Percentiles rank a stretch among this genome's conserved stretches.
These are phyloP conservation scores for Phalanger gymnotis DNA, from an alignment of 2,797 vertebrate genomes.

Conservation along the genomic window DNA sequence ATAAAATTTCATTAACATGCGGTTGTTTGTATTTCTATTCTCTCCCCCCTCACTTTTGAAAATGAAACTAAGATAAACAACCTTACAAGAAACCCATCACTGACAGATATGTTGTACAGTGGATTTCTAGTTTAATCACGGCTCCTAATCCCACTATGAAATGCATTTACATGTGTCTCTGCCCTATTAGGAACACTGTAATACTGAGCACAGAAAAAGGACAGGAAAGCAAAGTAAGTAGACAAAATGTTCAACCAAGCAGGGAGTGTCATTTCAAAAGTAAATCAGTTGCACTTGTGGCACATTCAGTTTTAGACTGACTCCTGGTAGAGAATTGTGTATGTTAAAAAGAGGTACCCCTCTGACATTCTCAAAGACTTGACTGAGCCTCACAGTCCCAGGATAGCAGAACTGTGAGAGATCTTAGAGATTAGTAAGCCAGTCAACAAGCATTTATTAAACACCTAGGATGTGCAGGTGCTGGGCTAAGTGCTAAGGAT, in stretches of 20 bases:
- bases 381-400: neutral
- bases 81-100: neutral
- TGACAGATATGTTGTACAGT: neutral
- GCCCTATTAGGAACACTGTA: neutral
- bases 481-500: neutral
- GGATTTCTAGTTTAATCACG: neutral
- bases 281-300: neutral
- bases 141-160: neutral
- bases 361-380: neutral
- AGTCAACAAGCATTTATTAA: neutral
- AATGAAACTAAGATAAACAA: neutral
- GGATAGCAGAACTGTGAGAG: neutral
- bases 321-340: neutral
- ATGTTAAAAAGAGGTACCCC: neutral
- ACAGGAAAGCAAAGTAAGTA: neutral
- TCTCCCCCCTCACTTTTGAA: neutral
- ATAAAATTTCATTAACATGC: neutral
- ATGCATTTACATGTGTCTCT: slow-evolving; percentile 1
- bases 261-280: neutral
- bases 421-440: neutral
- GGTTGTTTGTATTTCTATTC: neutral
- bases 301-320: neutral
- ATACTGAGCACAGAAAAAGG: neutral
- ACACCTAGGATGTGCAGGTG: neutral
- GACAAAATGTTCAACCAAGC: neutral